A percentile compares a stretch with the other conserved stretches of the same genome.
Evolutionary conservation across 2,113 vertebrate genomes (phyloP).

Genomic region (Pungitius pungitius): DNA sequence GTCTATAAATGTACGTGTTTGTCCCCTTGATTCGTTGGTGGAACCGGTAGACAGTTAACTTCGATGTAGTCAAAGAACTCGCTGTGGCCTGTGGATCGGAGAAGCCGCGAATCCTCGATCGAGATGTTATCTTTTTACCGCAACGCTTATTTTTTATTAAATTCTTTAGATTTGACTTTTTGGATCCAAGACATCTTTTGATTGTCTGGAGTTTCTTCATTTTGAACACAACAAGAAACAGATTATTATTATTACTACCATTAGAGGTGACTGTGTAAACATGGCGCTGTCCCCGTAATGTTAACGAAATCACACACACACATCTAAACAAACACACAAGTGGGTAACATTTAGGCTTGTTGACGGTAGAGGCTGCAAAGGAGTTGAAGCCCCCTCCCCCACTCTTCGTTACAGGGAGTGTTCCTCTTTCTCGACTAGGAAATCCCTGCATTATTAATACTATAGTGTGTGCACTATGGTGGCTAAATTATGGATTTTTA

Average conservation of each 20-base stretch:
- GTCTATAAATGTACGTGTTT: too few species aligned
- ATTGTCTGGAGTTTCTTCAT: too few species aligned
- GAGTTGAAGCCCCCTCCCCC: slow-evolving; percentile 24
- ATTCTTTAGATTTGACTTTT: too few species aligned
- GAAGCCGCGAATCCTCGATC: too few species aligned
- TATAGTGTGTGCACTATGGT: slow-evolving; percentile 13
- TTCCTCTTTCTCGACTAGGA: slow-evolving; percentile 33
- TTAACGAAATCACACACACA: not conserved
- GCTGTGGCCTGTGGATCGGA: too few species aligned
- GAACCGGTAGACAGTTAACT: too few species aligned
- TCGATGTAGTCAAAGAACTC: too few species aligned
- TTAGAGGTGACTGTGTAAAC: not conserved
- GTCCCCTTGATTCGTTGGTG: too few species aligned
- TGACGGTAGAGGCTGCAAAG: not conserved
- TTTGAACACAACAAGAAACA: too few species aligned
- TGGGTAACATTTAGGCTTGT: not conserved
- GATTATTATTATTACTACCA: not conserved
- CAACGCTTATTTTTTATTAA: too few species aligned
- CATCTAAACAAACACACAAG: not conserved
- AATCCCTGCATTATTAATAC: slow-evolving; percentile 58
- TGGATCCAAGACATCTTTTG: too few species aligned
- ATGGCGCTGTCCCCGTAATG: not conserved
- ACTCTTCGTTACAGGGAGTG: slow-evolving; percentile 23
- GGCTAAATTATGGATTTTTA: slow-evolving; percentile 12
- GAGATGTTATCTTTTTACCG: too few species aligned